Base-by-base conservation (phyloP, 2,888 invertebrate species). In the Nymphalis urticae region DNA sequence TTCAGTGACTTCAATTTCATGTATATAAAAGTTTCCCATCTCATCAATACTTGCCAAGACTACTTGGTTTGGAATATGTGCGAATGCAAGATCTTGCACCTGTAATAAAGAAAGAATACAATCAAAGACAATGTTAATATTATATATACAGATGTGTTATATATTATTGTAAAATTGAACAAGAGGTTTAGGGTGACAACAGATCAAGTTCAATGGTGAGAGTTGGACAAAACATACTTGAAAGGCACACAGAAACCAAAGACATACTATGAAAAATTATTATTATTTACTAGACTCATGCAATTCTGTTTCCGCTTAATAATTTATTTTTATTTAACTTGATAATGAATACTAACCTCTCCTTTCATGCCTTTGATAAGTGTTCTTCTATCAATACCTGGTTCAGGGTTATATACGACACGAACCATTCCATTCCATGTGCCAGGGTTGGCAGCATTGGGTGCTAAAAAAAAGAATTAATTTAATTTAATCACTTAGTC, bases 81-180 rank as follows among this genome's bases (percentile, higher is more conserved):
- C 97, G 91, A 99, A 99, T 1, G 98, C 95, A 62, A 99, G 88
- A 86, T 99, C 99, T 85, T 97, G 95, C n/a, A 98, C 96, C 85
- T 96, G 94, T 3, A 79, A 79, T 63, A 24, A 66, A 68, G 69
- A 64, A 42, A 64, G 69, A 53, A 32, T 32, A 6, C 27, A 32
- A 32, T 50, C 48, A n/a, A 60, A 7, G 16, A 48, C 16, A 48
- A n/a, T n/a, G 5, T 32, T 6, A 5, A 32, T 21, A 53, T 50
- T 50, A n/a, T 5, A 19, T 50, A 19, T 19, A 19, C 19, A 19
- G n/a, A 19, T 50, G 1, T 50, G 7, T 50, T 51, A 10, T n/a
- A 6, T 19, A 8, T 21, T 51, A 51, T 51, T 21, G 2, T 8
- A 19, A 21, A 19, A 9, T 48, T 6, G 5, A 13, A 13, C 13